Conservation (phyloP, 92 coral and sea anemone genomes). For the Diadumene lineata region DNA sequence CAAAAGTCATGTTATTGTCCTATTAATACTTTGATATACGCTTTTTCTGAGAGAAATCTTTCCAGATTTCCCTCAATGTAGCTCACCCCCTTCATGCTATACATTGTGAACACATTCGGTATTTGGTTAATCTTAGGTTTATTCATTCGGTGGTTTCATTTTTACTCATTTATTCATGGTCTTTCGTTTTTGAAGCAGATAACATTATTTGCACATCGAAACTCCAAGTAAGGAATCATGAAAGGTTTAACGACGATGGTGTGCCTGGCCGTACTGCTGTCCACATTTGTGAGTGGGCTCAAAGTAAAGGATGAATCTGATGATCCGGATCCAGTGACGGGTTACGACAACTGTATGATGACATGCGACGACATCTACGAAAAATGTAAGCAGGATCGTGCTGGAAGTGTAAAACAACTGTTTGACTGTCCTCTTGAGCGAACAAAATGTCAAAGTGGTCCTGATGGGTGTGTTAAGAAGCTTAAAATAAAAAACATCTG, state of each 20-base stretch:
- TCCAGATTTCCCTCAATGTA: no score
- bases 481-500: no score
- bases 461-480: not conserved
- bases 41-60: no score
- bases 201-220: no score
- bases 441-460: not conserved
- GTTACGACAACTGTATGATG: not conserved
- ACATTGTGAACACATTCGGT: no score
- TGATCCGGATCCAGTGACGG: not conserved
- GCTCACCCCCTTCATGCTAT: no score
- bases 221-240: not conserved
- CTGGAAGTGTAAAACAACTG: not conserved
- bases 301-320: not conserved
- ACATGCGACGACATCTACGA: not conserved
- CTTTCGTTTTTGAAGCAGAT: no score
- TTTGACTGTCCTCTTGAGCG: not conserved
- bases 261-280: not conserved
- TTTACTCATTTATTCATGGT: no score
- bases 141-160: no score
- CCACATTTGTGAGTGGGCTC: not conserved
- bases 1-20: no score
- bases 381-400: not conserved
- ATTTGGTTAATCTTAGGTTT: no score
- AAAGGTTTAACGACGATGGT: not conserved
- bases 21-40: no score